A percentile compares a stretch with the other conserved stretches of the same genome.
phyloP scores from a whole-genome alignment of 2,797 vertebrate species.

The Ispidina lecontei region DNA sequence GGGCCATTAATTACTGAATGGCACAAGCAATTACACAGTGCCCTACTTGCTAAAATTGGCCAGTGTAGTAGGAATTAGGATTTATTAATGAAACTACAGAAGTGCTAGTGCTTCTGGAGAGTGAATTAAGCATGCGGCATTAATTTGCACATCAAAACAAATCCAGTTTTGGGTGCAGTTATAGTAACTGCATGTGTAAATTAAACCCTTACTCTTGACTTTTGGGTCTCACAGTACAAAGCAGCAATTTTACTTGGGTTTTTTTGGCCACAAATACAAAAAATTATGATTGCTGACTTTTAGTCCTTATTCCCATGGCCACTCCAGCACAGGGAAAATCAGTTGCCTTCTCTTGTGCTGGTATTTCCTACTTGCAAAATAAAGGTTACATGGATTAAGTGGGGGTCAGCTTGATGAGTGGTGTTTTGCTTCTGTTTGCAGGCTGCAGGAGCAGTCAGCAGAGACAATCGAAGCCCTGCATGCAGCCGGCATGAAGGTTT shows the following conservation, averaged over 20 bases:
- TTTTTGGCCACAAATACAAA: not conserved
- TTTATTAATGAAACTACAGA: conserved; percentile 51
- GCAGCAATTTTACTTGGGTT: not conserved
- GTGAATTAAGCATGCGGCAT: not conserved
- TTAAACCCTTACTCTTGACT: not conserved
- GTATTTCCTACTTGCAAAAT: not conserved
- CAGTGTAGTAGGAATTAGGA: not conserved
- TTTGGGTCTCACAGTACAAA: not conserved
- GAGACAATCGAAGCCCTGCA: conserved; percentile 95
- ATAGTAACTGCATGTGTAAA: not conserved
- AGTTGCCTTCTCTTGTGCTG: not conserved
- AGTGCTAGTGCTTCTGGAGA: not conserved
- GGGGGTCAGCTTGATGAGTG: not conserved
- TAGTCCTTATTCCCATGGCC: not conserved
- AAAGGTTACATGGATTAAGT: not conserved
- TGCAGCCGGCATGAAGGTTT: conserved; percentile 93
- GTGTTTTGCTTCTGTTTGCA: conserved; percentile 51
- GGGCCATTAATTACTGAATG: not conserved
- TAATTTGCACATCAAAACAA: conserved; percentile 59
- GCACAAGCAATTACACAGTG: not conserved
- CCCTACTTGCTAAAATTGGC: conserved; percentile 29
- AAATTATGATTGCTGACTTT: not conserved
- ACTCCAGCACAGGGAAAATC: not conserved
- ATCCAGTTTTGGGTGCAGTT: not conserved
- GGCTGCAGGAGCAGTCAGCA: conserved; percentile 93